phyloP scores from a whole-genome alignment of 2,888 invertebrate genomes.

The Mycalesis mineus region DNA sequence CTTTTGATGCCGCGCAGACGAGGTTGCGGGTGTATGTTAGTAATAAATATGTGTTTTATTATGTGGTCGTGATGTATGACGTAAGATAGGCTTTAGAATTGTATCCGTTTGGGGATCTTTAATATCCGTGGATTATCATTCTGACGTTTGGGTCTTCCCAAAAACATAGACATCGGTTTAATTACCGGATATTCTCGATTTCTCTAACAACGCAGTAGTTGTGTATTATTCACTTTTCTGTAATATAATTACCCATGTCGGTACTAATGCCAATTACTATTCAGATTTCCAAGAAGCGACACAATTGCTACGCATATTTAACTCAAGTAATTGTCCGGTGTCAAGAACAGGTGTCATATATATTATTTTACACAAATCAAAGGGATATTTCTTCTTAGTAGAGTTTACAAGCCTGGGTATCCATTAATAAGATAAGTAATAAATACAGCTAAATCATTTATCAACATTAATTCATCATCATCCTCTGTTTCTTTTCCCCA shows the following conservation, averaged over 20 bases:
- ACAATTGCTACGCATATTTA: background rate
- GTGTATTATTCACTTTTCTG: background rate
- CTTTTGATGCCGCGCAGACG: no score
- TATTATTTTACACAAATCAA: no score
- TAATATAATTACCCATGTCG: background rate
- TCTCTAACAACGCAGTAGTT: background rate
- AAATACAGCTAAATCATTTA: no score
- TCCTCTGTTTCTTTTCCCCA: no score
- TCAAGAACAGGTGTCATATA: background rate
- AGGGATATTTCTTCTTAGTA: no score
- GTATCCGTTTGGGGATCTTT: background rate
- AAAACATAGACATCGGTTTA: background rate
- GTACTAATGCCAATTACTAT: background rate
- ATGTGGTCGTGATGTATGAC: no score
- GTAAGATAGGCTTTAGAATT: background rate
- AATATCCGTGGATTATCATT: background rate
- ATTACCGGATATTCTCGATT: slow-evolving; percentile 15
- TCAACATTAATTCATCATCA: no score
- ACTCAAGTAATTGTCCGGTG: background rate
- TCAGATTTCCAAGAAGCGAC: background rate
- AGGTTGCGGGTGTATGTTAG: no score
- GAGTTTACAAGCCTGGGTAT: no score
- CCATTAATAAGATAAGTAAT: no score
- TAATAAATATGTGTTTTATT: no score
- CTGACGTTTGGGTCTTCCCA: slow-evolving; percentile 5